Conservation (phyloP, 2,797 vertebrate genomes). For the Lophius americanus region DNA sequence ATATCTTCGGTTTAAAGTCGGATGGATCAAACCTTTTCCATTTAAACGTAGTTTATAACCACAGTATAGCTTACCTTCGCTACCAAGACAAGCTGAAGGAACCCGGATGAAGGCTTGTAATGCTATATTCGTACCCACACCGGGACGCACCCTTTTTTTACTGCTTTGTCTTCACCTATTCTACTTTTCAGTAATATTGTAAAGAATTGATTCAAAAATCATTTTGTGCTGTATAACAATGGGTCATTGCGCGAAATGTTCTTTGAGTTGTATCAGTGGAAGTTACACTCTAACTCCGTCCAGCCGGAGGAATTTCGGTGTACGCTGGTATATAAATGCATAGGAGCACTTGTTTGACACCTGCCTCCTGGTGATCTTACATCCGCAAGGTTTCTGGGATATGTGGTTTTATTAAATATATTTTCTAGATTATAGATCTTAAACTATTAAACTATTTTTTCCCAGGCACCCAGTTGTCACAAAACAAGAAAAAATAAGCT, state of each 20-base stretch:
- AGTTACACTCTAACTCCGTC: constrained; percentile 4
- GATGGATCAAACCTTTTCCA: too few species aligned
- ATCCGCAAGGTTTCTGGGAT: constrained; percentile 35
- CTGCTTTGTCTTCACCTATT: background rate
- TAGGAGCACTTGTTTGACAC: background rate
- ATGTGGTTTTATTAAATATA: constrained; percentile 31
- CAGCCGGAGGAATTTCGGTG: background rate
- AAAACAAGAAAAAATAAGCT: too few species aligned
- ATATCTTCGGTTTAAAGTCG: too few species aligned
- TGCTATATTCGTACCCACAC: background rate
- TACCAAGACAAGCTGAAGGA: background rate
- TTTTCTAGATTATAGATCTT: too few species aligned
- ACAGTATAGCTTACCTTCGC: constrained; percentile 3
- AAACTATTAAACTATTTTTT: too few species aligned
- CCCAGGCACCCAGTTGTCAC: too few species aligned
- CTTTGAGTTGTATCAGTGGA: background rate
- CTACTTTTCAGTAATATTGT: background rate
- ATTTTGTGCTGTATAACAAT: too few species aligned
- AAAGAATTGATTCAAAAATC: too few species aligned
- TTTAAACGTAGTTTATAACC: fast-evolving
- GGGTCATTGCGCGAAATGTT: too few species aligned
- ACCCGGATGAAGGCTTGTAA: background rate
- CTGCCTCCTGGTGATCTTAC: constrained; percentile 33
- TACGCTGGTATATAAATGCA: fast-evolving
- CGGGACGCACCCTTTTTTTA: too few species aligned